phyloP scores from a whole-genome alignment of 2,797 vertebrate genomes.

The Protonibea diacanthus region DNA sequence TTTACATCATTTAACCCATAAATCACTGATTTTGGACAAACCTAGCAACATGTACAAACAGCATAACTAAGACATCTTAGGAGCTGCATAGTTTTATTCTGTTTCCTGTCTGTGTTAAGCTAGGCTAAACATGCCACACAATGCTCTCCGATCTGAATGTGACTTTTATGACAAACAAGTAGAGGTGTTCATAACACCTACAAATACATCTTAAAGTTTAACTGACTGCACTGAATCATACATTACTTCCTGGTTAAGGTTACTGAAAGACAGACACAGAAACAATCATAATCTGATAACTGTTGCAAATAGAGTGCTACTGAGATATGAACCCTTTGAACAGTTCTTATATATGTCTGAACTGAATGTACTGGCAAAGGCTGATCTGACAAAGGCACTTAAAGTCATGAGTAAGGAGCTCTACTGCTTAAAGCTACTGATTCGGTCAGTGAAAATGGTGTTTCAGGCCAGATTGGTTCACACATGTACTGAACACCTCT shows the following conservation, averaged over 20 bases:
- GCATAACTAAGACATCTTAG: too few species aligned
- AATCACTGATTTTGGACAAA: neutral
- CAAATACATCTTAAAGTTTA: neutral
- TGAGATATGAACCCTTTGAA: neutral
- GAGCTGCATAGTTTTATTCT: too few species aligned
- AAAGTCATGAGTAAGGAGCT: neutral
- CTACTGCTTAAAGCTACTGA: neutral
- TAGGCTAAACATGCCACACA: neutral
- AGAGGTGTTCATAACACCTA: neutral
- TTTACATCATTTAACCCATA: too few species aligned
- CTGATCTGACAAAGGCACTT: neutral
- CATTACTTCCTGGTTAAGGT: neutral
- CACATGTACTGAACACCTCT: too few species aligned
- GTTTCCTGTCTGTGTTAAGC: neutral
- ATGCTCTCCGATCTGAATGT: neutral
- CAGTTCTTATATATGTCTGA: neutral
- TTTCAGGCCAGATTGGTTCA: neutral
- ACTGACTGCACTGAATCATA: neutral
- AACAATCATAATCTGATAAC: neutral
- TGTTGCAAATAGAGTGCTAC: neutral
- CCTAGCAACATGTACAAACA: neutral
- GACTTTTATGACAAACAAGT: neutral
- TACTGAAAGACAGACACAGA: neutral
- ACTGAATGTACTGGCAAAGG: too few species aligned
- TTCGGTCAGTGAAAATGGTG: neutral